These are phyloP conservation scores for Chrysaora quinquecirrha DNA, from an alignment of 30 jellyfish, hydroid and myxozoan genomes.

Conservation along the genomic window DNA sequence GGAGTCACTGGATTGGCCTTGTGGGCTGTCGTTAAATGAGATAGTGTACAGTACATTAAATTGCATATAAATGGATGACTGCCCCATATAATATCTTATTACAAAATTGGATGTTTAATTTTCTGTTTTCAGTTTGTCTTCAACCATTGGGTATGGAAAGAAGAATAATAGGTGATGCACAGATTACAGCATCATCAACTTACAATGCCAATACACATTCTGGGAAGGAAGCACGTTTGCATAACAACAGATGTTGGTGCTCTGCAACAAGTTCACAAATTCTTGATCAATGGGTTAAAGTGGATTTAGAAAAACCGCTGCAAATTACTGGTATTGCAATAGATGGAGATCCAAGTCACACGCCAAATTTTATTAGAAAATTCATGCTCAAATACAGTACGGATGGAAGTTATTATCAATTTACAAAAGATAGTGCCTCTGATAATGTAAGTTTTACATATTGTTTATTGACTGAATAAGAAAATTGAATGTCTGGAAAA, in stretches of 20 bases:
- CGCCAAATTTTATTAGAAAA: slow-evolving; percentile 39
- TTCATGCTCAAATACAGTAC: slow-evolving; percentile 52
- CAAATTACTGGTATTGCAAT: slow-evolving; percentile 64
- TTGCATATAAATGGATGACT: no score
- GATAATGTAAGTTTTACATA: no score
- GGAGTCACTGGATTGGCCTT: no score
- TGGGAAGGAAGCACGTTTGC: slow-evolving; percentile 62
- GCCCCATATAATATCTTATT: no score
- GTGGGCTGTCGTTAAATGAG: no score
- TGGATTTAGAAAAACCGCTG: slow-evolving; percentile 46
- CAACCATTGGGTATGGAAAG: slow-evolving; percentile 6
- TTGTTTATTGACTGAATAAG: no score
- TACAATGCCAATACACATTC: not conserved
- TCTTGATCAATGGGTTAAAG: slow-evolving; percentile 46
- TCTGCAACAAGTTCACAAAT: slow-evolving; percentile 12
- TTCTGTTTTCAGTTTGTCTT: not conserved
- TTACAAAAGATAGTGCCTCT: no score
- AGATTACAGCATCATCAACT: not conserved
- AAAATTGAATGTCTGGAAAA: no score
- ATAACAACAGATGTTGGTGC: slow-evolving; percentile 50
- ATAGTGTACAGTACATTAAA: no score
- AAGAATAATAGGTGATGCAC: not conserved
- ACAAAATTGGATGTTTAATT: no score
- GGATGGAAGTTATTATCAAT: slow-evolving; percentile 8
- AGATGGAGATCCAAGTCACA: slow-evolving; percentile 54